Percentiles rank a stretch among this genome's conserved stretches.
These are phyloP conservation scores for Drosophila nikananu DNA, from an alignment of 1,140 invertebrate species.

Conservation along the genomic window DNA sequence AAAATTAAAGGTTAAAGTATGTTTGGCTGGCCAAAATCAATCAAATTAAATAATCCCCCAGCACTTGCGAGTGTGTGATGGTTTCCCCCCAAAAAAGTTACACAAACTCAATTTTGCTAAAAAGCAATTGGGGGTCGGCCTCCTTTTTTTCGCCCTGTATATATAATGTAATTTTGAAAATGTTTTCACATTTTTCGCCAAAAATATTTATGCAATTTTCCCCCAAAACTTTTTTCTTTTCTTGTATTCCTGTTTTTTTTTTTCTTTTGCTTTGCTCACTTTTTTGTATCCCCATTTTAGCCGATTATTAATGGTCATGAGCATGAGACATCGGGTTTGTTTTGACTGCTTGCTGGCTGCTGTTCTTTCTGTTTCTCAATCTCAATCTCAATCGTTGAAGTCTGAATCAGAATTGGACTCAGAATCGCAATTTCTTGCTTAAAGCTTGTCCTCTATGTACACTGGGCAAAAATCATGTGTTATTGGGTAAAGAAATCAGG, in stretches of 20 bases:
- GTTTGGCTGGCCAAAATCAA: neutral
- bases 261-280: neutral
- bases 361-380: constrained; percentile 4
- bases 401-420: constrained; percentile 24
- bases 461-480: neutral
- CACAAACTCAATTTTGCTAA: constrained; percentile 69
- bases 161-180: constrained; percentile 41
- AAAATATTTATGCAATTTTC: constrained; percentile 42
- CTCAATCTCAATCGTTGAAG: constrained; percentile 15
- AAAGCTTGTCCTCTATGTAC: neutral
- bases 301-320: constrained; percentile 50
- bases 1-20: neutral
- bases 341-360: constrained; percentile 5
- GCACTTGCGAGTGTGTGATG: neutral
- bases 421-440: constrained; percentile 14
- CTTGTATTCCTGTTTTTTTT: neutral
- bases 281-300: neutral
- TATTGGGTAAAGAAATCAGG: neutral
- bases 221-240: neutral
- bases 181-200: constrained; percentile 35
- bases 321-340: constrained; percentile 49
- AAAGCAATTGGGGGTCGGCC: constrained; percentile 30
- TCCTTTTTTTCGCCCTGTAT: neutral
- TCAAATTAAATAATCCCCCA: constrained; percentile 1
- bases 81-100: constrained; percentile 55